These are phyloP conservation scores for Euwallacea similis DNA, from an alignment of 1,140 invertebrate genomes.

Conservation along the genomic window DNA sequence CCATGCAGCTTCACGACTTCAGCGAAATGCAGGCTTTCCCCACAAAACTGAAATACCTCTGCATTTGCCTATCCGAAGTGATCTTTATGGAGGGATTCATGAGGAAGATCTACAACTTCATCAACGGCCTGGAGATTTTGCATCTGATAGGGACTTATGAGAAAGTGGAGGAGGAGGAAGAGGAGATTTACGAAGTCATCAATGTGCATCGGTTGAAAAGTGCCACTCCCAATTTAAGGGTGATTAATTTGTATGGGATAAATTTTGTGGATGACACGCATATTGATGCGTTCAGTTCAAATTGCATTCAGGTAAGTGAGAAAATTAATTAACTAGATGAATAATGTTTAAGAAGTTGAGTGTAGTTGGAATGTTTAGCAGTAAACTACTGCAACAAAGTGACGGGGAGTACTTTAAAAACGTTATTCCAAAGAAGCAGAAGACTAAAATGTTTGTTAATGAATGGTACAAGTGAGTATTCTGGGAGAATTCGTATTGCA, in stretches of 20 bases:
- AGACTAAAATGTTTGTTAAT: slow-evolving; percentile 90
- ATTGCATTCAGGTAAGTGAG: slow-evolving; percentile 75
- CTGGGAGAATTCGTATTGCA: neutral
- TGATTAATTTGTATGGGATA: slow-evolving; percentile 96
- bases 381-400: slow-evolving; percentile 97
- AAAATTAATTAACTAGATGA: neutral
- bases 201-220: slow-evolving; percentile 98
- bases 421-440: slow-evolving; percentile 90
- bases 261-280: slow-evolving; percentile 99
- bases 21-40: slow-evolving; percentile 98
- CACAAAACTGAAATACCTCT: slow-evolving; percentile 95
- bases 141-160: slow-evolving; percentile 99
- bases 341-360: neutral
- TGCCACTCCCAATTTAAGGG: slow-evolving; percentile 90
- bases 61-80: slow-evolving; percentile 97
- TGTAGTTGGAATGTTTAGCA: slow-evolving; percentile 91
- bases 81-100: slow-evolving; percentile 99
- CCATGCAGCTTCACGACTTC: slow-evolving; percentile 99
- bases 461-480: slow-evolving; percentile 87
- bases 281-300: slow-evolving; percentile 95
- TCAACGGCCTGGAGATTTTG: slow-evolving; percentile 97
- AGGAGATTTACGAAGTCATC: slow-evolving; percentile 99
- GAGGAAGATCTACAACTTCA: slow-evolving; percentile 99
- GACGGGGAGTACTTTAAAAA: slow-evolving; percentile 94
- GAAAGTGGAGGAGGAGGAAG: slow-evolving; percentile 97